phyloP scores from a whole-genome alignment of 2,797 vertebrate species.

The Chromobotia macracanthus region DNA sequence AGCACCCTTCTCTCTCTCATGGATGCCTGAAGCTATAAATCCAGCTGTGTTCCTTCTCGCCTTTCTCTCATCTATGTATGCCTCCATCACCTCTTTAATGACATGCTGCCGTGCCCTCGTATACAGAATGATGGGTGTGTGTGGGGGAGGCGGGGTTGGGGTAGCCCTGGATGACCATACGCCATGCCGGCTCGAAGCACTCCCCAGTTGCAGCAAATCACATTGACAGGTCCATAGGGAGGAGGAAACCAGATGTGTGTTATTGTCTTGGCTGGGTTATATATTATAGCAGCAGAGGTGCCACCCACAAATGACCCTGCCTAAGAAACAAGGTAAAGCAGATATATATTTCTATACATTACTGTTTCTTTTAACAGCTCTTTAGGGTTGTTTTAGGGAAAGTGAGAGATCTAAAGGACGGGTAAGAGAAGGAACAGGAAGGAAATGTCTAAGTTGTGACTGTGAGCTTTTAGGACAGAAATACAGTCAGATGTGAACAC shows the following conservation, averaged over 20 bases:
- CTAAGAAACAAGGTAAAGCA: conserved; percentile 38
- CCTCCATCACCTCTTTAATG: conserved; percentile 31
- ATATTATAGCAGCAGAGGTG: conserved; percentile 46
- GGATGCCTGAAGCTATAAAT: conserved; percentile 73
- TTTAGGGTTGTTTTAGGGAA: conserved; percentile 3
- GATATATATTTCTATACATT: conserved; percentile 24
- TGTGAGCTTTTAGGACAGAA: not conserved
- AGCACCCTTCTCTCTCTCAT: conserved; percentile 52
- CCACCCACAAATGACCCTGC: conserved; percentile 39
- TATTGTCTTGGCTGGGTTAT: conserved; percentile 17
- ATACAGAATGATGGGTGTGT: conserved; percentile 6
- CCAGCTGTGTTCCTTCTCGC: conserved; percentile 70
- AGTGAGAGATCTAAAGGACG: conserved; percentile 13
- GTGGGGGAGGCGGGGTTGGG: not conserved
- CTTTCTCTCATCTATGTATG: conserved; percentile 32
- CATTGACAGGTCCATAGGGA: conserved; percentile 37
- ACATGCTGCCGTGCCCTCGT: conserved; percentile 20
- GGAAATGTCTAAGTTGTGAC: conserved; percentile 45
- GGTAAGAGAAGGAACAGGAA: conserved; percentile 39
- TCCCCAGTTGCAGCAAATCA: conserved; percentile 42
- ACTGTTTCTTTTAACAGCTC: conserved; percentile 44
- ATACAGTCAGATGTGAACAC: not conserved
- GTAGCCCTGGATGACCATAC: not conserved
- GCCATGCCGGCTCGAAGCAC: conserved; percentile 11
- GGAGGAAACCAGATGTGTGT: conserved; percentile 41